Conservation (phyloP, 2,888 invertebrate genomes). For the Drosophila suboccidentalis region DNA sequence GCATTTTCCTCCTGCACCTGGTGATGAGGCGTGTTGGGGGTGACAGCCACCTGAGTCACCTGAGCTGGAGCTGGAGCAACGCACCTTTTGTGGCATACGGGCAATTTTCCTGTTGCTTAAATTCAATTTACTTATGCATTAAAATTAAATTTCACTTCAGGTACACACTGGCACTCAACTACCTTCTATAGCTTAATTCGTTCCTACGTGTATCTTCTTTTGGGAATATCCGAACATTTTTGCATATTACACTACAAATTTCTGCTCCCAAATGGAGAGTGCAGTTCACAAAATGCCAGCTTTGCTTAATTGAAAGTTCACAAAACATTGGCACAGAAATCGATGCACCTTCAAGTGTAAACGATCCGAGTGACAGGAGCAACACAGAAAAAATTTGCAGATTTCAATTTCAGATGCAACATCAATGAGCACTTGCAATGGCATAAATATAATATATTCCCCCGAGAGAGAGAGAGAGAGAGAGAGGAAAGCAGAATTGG, state of each 20-base stretch:
- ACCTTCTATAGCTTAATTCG: not conserved
- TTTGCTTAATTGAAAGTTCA: slow-evolving; percentile 69
- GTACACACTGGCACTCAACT: slow-evolving; percentile 6
- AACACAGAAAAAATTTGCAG: slow-evolving; percentile 47
- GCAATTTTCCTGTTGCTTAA: slow-evolving; percentile 73
- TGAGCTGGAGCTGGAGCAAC: slow-evolving; percentile 5
- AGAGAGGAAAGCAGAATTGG: slow-evolving; percentile 16
- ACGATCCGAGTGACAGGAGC: slow-evolving; percentile 21
- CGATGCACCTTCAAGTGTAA: slow-evolving; percentile 52
- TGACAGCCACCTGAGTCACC: slow-evolving; percentile 8
- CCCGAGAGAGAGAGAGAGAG: slow-evolving; percentile 21
- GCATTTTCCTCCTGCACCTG: slow-evolving; percentile 12
- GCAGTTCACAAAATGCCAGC: slow-evolving; percentile 54
- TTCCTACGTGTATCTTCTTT: not conserved
- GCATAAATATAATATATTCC: slow-evolving; percentile 76
- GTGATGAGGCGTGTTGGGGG: slow-evolving; percentile 6
- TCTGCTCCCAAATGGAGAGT: not conserved
- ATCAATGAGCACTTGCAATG: slow-evolving; percentile 79
- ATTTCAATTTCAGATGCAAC: slow-evolving; percentile 82
- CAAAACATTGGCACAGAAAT: slow-evolving; percentile 49
- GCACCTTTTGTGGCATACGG: slow-evolving; percentile 62
- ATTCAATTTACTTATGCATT: slow-evolving; percentile 76
- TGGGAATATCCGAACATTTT: slow-evolving; percentile 24
- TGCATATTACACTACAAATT: slow-evolving; percentile 33
- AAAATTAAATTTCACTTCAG: slow-evolving; percentile 53